Percentiles rank a stretch among this genome's conserved stretches.
These are phyloP conservation scores for Anser cygnoides DNA, from an alignment of 2,113 vertebrate genomes.

Conservation along the genomic window DNA sequence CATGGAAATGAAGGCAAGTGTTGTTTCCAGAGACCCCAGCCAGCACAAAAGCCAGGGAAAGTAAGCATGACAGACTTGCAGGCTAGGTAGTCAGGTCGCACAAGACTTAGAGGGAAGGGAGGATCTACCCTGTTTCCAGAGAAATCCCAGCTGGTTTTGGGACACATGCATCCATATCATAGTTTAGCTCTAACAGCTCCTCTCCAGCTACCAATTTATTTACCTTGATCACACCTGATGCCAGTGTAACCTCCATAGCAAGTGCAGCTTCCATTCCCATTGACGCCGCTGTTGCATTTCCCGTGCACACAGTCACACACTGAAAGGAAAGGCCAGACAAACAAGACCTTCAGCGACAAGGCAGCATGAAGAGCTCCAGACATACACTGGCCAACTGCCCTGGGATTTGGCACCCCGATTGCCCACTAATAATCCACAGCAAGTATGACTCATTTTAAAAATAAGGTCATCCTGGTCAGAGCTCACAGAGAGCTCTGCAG, in stretches of 20 bases:
- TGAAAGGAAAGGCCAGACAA: slow-evolving; percentile 58
- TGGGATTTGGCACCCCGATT: background rate
- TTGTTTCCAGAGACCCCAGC: background rate
- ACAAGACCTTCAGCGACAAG: background rate
- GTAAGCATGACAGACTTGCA: background rate
- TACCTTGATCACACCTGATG: slow-evolving; percentile 87
- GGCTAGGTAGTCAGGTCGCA: background rate
- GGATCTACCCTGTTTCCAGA: background rate
- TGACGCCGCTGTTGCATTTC: slow-evolving; percentile 79
- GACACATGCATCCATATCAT: accelerated
- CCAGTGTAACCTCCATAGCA: slow-evolving; percentile 92
- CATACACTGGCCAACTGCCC: background rate
- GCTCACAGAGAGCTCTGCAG: background rate
- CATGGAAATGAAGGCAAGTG: background rate
- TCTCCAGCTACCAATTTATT: background rate
- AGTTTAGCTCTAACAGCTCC: background rate
- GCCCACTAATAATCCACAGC: background rate
- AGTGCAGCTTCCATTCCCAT: slow-evolving; percentile 85
- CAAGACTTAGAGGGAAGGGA: background rate
- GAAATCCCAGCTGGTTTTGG: background rate
- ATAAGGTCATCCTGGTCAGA: background rate
- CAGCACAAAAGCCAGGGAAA: background rate
- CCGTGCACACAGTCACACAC: slow-evolving; percentile 88
- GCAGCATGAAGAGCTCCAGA: background rate
- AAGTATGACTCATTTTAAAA: background rate